phyloP scores from a whole-genome alignment of 2,113 vertebrate genomes.

The Nettapus auritus region DNA sequence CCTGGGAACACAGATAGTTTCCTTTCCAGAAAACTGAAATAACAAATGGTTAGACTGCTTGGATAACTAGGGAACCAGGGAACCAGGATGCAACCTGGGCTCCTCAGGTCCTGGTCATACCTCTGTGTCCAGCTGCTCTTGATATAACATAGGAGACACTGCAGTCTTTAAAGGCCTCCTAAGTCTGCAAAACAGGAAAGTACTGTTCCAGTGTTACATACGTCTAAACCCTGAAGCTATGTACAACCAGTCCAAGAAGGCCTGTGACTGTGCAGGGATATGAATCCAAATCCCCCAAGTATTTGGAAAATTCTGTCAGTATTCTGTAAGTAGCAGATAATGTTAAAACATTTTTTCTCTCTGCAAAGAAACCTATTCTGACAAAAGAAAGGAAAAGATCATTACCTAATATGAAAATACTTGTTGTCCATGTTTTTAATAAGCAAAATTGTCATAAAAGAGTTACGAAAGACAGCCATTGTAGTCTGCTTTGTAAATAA shows the following conservation, averaged over 20 bases:
- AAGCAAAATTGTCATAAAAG: not conserved
- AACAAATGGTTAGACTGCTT: not conserved
- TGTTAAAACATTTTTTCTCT: not conserved
- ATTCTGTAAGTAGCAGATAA: not conserved
- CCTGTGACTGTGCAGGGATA: not conserved
- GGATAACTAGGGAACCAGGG: not conserved
- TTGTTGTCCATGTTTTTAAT: not conserved
- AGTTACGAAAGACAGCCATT: not conserved
- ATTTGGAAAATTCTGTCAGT: not conserved
- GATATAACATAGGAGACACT: not conserved
- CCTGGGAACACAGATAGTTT: not conserved
- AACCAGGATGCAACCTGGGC: not conserved
- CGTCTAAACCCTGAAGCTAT: not conserved
- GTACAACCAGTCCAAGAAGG: fast-evolving
- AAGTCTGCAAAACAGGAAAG: not conserved
- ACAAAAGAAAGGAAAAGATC: not conserved
- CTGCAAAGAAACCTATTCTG: not conserved
- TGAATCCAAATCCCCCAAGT: not conserved
- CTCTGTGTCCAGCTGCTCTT: not conserved
- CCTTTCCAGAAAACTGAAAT: not conserved
- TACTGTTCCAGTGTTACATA: not conserved
- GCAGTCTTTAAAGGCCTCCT: not conserved
- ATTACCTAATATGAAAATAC: not conserved
- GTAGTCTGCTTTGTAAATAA: not conserved
- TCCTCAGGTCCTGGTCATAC: not conserved